Conservation (phyloP, 2,113 vertebrate genomes). For the Chiloscyllium plagiosum region DNA sequence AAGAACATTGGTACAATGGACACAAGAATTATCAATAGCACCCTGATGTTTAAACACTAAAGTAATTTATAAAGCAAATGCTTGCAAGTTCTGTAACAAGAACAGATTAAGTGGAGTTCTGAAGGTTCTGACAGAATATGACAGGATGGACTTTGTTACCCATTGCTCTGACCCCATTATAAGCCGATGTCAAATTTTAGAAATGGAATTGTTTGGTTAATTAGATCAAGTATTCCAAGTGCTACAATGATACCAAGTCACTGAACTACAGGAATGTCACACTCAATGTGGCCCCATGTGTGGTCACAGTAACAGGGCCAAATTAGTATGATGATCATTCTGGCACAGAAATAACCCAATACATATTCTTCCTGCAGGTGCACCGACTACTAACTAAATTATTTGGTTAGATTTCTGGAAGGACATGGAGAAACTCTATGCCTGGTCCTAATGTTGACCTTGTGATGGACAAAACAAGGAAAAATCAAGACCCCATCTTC, state of each 20-base stretch:
- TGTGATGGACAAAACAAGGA: not conserved
- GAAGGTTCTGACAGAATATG: not conserved
- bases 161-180: not conserved
- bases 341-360: not conserved
- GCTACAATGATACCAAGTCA: not conserved
- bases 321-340: not conserved
- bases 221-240: not conserved
- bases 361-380: not conserved
- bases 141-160: not conserved
- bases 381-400: not conserved
- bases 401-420: not conserved
- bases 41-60: not conserved
- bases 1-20: not conserved
- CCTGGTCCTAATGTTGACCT: not conserved
- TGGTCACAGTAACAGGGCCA: not conserved
- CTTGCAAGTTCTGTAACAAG: not conserved
- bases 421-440: not conserved
- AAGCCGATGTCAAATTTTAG: not conserved
- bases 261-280: not conserved
- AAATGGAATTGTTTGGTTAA: not conserved
- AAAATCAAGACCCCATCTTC: not conserved
- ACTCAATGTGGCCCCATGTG: not conserved
- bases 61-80: not conserved
- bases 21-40: not conserved
- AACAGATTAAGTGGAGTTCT: not conserved